These are phyloP conservation scores for Apteryx mantelli DNA, from an alignment of 2,113 vertebrate genomes.

Conservation along the genomic window DNA sequence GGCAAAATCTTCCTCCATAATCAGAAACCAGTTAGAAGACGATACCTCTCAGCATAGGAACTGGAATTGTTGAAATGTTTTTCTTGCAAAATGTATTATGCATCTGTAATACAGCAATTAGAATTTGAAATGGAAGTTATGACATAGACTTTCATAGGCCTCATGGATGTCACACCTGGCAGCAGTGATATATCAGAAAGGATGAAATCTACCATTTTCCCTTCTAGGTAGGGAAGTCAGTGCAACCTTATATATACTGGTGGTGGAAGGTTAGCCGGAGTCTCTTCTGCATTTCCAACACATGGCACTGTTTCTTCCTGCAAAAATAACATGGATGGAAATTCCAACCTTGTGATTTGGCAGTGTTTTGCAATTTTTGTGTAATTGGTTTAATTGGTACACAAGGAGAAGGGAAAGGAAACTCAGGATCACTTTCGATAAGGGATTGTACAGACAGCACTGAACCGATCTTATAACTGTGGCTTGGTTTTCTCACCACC, in stretches of 20 bases:
- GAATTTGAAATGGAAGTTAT: not conserved
- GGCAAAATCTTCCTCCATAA: not conserved
- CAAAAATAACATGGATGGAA: not conserved
- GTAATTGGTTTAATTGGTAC: not conserved
- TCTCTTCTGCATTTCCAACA: not conserved
- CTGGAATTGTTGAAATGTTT: not conserved
- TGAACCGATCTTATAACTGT: not conserved
- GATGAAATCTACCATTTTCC: not conserved
- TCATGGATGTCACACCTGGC: no score
- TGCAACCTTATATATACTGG: not conserved
- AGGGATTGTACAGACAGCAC: not conserved
- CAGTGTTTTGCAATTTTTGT: not conserved
- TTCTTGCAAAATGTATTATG: not conserved
- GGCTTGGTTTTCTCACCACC: not conserved
- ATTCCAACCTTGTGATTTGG: not conserved
- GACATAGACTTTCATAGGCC: not conserved
- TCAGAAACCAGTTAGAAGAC: not conserved
- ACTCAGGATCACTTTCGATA: not conserved
- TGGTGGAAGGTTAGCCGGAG: not conserved
- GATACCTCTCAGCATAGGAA: not conserved
- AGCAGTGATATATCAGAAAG: not conserved
- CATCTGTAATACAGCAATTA: not conserved
- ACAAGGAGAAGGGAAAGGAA: not conserved
- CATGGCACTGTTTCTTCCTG: not conserved
- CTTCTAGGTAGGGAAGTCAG: not conserved